Percentiles rank a stretch among this genome's conserved stretches.
Evolutionary conservation across 1,140 invertebrate genomes (phyloP).

Genomic region (Acromyrmex heyeri): DNA sequence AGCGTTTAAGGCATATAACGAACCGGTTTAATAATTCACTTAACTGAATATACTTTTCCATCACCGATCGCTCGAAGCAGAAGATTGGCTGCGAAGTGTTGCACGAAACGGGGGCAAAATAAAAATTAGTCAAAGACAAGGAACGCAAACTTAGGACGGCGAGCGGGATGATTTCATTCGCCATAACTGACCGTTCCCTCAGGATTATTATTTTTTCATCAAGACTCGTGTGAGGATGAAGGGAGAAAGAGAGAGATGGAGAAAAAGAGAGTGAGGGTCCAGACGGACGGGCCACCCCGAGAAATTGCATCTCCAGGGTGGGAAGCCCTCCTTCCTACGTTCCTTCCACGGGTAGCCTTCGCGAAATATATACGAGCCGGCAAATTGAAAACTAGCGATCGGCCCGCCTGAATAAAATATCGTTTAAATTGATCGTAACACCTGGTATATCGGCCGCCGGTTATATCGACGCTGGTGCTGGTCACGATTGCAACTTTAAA

Average conservation of each 20-base stretch:
- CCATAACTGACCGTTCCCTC: conserved; percentile 84
- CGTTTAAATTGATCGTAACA: conserved; percentile 86
- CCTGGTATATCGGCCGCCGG: conserved; percentile 83
- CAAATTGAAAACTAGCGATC: conserved; percentile 87
- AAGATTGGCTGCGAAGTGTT: conserved; percentile 8
- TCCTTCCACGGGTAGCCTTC: conserved; percentile 70
- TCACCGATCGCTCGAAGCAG: not conserved
- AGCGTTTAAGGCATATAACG: conserved; percentile 53
- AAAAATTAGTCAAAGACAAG: conserved; percentile 59
- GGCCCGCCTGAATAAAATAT: conserved; percentile 86
- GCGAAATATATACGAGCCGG: conserved; percentile 86
- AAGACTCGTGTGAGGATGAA: conserved; percentile 61
- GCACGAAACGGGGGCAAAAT: conserved; percentile 6
- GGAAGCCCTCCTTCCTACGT: conserved; percentile 59
- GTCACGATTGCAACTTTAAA: conserved; percentile 70
- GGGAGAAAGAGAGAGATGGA: conserved; percentile 16
- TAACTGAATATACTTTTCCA: conserved; percentile 39
- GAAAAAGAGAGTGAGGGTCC: conserved; percentile 51
- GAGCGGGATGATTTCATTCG: conserved; percentile 78
- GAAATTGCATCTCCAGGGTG: conserved; percentile 84
- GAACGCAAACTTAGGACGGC: conserved; percentile 41
- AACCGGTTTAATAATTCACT: conserved; percentile 68
- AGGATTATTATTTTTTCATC: conserved; percentile 87
- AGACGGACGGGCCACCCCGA: conserved; percentile 76
- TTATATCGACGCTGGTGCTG: conserved; percentile 69